phyloP scores from a whole-genome alignment of 2,888 invertebrate genomes.

The Minunthozetes semirufus region DNA sequence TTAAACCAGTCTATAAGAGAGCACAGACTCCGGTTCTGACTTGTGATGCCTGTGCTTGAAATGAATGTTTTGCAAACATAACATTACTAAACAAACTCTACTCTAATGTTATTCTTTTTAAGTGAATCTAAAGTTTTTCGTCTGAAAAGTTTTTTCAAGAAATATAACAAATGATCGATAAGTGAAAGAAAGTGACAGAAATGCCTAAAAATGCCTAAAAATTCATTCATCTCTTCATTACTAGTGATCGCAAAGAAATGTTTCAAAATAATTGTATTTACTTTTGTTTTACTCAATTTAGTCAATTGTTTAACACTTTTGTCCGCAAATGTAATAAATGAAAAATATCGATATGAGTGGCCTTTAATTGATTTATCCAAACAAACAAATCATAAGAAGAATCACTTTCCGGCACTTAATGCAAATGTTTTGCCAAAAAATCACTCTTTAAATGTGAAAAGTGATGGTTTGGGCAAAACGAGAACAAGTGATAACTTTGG shows the following conservation, averaged over 20 bases:
- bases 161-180: background rate
- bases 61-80: constrained; percentile 5
- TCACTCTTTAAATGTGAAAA: background rate
- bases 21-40: background rate
- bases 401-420: no score
- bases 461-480: background rate
- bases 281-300: no score
- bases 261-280: no score
- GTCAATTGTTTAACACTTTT: no score
- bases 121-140: background rate
- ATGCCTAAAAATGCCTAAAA: background rate
- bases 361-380: background rate
- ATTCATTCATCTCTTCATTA: background rate
- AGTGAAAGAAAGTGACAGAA: background rate
- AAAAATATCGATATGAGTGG: no score
- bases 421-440: background rate
- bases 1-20: background rate
- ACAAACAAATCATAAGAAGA: no score
- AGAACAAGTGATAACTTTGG: background rate
- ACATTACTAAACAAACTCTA: constrained; percentile 8
- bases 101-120: constrained; percentile 1
- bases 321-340: no score
- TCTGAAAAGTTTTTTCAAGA: background rate
- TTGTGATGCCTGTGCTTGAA: background rate
- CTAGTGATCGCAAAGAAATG: background rate